Evolutionary conservation across 2,888 invertebrate genomes (phyloP).

Genomic region (Cerastis rubricosa): DNA sequence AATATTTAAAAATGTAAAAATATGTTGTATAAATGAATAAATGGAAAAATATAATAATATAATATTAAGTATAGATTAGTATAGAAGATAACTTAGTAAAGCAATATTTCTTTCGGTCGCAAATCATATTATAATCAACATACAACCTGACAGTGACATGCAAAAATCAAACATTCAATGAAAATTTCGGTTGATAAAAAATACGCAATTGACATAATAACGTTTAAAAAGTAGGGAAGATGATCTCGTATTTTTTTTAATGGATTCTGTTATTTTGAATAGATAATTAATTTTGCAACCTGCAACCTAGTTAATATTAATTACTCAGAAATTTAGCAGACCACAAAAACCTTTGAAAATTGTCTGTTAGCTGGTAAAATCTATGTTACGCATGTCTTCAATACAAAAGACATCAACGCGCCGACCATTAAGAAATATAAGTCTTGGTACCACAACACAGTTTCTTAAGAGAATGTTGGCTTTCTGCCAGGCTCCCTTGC

Average conservation of each 20-base stretch:
- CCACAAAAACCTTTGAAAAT: neutral
- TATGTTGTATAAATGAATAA: no score
- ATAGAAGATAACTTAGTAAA: no score
- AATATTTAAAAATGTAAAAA: no score
- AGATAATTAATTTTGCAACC: neutral
- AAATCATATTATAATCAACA: no score
- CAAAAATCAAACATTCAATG: no score
- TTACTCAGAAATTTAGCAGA: neutral
- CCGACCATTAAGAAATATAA: constrained; percentile 23
- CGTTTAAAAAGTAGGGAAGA: no score
- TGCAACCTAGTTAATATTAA: neutral
- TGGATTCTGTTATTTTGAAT: neutral
- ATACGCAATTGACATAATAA: no score
- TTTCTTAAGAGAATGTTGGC: constrained; percentile 54
- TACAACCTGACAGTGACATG: no score
- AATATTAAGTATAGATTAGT: no score
- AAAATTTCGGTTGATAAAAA: no score
- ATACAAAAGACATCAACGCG: constrained; percentile 64
- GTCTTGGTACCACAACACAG: constrained; percentile 5
- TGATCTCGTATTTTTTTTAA: neutral
- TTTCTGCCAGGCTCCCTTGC: constrained; percentile 40
- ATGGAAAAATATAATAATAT: no score
- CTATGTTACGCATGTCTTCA: constrained; percentile 24
- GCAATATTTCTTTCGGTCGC: no score
- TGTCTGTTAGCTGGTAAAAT: constrained; percentile 10